A percentile compares a stretch with the other conserved stretches of the same genome.
Conservation (phyloP, 2,113 vertebrate genomes). For the Strigops habroptila region DNA sequence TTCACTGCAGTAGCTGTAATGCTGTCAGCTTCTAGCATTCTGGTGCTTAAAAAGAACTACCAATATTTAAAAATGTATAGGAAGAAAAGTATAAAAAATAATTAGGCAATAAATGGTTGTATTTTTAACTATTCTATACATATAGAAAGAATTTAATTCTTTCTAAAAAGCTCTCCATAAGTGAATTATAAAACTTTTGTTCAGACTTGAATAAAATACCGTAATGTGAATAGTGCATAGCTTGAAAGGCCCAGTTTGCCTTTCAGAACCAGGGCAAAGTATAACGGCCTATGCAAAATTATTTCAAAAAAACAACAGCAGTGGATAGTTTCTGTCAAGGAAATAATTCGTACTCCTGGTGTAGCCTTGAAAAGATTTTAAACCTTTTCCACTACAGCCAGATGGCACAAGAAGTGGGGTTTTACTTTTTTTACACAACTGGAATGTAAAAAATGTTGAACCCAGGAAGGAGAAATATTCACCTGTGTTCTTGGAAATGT, state of each 20-base stretch:
- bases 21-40: background rate
- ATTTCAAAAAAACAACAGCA: background rate
- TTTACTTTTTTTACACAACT: background rate
- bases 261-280: background rate
- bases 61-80: background rate
- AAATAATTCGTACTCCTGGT: background rate
- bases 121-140: background rate
- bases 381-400: background rate
- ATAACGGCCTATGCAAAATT: background rate
- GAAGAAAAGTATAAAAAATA: background rate
- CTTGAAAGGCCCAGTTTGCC: background rate
- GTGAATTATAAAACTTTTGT: background rate
- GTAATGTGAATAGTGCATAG: background rate
- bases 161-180: background rate
- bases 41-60: background rate
- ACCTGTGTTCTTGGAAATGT: background rate
- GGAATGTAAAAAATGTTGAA: background rate
- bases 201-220: background rate
- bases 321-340: background rate
- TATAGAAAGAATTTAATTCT: background rate
- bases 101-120: background rate
- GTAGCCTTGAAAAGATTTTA: background rate
- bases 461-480: background rate
- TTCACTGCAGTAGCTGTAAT: background rate
- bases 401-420: background rate